Percentiles rank a stretch among this genome's conserved stretches.
These are phyloP conservation scores for Xestia c-nigrum DNA, from an alignment of 2,888 invertebrate species.

Conservation along the genomic window DNA sequence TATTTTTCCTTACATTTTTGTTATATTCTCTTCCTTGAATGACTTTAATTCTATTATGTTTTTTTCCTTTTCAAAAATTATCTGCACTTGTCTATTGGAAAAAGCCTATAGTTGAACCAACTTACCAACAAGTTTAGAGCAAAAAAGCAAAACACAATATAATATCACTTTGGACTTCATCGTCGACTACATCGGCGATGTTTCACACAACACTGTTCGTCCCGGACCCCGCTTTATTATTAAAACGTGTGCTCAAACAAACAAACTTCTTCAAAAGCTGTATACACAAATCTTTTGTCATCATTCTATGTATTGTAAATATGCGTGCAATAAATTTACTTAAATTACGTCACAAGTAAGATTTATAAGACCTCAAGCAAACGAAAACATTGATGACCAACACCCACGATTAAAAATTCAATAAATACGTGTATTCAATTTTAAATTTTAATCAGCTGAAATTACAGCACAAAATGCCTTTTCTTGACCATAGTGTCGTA, in stretches of 20 bases:
- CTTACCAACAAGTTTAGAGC: constrained; percentile 74
- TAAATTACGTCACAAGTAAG: constrained; percentile 61
- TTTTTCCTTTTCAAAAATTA: too few species aligned
- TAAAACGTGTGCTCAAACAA: constrained; percentile 72
- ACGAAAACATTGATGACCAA: constrained; percentile 43
- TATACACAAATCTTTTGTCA: constrained; percentile 75
- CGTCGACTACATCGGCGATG: constrained; percentile 69
- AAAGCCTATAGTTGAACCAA: neutral
- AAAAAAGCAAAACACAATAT: constrained; percentile 70
- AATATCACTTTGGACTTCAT: constrained; percentile 70
- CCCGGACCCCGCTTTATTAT: constrained; percentile 66
- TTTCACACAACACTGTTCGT: constrained; percentile 73
- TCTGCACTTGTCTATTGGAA: too few species aligned
- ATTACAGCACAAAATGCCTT: constrained; percentile 24
- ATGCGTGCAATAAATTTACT: constrained; percentile 58
- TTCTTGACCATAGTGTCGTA: neutral
- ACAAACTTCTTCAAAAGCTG: constrained; percentile 75
- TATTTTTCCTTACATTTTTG: too few species aligned
- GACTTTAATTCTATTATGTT: too few species aligned
- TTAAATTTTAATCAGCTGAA: constrained; percentile 21
- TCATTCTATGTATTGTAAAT: constrained; percentile 48
- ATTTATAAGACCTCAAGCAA: constrained; percentile 57
- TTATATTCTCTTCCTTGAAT: too few species aligned
- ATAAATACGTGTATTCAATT: constrained; percentile 24
- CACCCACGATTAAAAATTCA: constrained; percentile 11